Evolutionary conservation across 2,113 vertebrate genomes (phyloP), one percentile per base, ranked within the genome.

Genomic region (Pteronura brasiliensis): DNA sequence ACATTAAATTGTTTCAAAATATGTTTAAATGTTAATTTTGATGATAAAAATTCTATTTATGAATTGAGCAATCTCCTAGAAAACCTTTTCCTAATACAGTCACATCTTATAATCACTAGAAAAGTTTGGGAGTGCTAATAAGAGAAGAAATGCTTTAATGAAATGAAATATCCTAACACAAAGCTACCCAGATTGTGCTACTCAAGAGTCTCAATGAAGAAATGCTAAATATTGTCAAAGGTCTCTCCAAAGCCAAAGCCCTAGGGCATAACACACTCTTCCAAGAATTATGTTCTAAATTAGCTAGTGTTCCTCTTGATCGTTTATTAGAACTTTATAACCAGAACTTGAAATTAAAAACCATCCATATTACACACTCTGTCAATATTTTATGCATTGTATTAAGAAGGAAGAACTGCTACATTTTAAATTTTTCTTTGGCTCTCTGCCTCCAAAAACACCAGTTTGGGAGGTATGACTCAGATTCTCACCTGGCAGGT

Each of bases 261-360:
- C 71, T 93, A 59, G 71, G 90, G 96, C 92, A 94, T 83, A 95
- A 80, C 81, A 95, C 93, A 87, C 84, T 97, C 83, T 39, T 96
- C 71, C n/a, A 97, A 93, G 92, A 98, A 97, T 98, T 96, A 93
- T 93, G 71, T 90, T 93, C 97, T 96, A 96, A 98, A 98, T 98
- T 97, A 98, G 88, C 84, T 94, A 36, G 59, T 92, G 69, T 96
- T 97, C 69, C 79, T 77, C 81, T 92, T 39, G 25, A 77, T 95
- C 8, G 0, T 93, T 96, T 96, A 90, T 96, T 95, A 96, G 88
- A 93, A 96, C 90, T 84, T 97, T 97, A 98, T 91, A 96, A 88
- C 95, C 49, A 92, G 79, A 94, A 95, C 74, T 94, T 79, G 90
- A 98, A 98, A 98, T 97, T 97, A 98, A 98, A 96, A 98, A 90